Evolutionary conservation across 2,113 vertebrate genomes (phyloP), one percentile per base, ranked within the genome.

Genomic region (Amphiprion percula): DNA sequence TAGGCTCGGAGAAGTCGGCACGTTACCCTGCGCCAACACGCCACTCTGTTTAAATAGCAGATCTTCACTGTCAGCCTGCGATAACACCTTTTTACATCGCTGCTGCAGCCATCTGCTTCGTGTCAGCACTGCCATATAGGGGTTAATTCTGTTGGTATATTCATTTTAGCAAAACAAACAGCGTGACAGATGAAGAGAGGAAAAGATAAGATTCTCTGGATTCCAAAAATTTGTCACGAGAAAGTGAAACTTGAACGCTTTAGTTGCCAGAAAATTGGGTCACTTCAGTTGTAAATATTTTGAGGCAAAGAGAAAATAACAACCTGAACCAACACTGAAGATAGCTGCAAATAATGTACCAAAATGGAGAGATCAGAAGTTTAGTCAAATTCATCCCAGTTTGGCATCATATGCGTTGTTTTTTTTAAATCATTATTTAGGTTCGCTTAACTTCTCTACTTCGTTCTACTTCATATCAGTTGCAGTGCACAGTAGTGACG

Each of bases 111-210:
- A 93, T 93, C 92, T 93, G 91, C 87, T 92, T 85, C 80, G 68
- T 82, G 87, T 93, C 91, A 90, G 77, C 85, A 56, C 87, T 74
- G 88, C 86, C 86, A 39, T 83, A 85, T 77, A 90, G 79, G 84
- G 86, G 87, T 93, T 91, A 88, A 92, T 87, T 90, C 87, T 92
- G 90, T 92, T 92, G 90, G 74, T 93, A 78, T 87, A 82, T 90
- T 86, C 74, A 41, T 80, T 90, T 90, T 90, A 83, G 87, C 88
- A 92, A 93, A 91, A 93, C 88, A 93, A 93, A 92, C 90, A 93
- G 82, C 71, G 37, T 74, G 86, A 83, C 80, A 75, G 85, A 89
- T 59, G 71, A 85, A 74, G 80, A 81, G 56, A 59, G 71, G 26
- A 61, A 68, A 71, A 50, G 17, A 33, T 47, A 53, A 19, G 76